Evolutionary conservation across 2,113 vertebrate species (phyloP).

Genomic region (Entosphenus tridentatus): DNA sequence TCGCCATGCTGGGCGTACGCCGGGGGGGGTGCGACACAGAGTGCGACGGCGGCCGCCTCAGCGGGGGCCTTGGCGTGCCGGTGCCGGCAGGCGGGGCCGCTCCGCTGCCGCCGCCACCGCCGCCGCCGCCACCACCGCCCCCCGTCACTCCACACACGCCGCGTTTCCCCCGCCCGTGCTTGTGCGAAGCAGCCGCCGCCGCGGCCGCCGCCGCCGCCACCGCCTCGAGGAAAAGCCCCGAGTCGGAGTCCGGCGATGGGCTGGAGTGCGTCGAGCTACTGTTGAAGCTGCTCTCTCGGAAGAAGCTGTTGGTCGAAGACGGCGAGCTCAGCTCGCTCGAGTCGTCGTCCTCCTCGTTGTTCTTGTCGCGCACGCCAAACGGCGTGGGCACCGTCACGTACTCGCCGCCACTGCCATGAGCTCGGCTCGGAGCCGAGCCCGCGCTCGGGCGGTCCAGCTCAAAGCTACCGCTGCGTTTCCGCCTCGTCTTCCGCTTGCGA

Average conservation of each 20-base stretch:
- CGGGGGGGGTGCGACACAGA: conserved; percentile 15
- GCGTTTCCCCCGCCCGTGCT: conserved; percentile 13
- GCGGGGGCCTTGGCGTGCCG: conserved; percentile 16
- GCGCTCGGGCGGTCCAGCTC: conserved; percentile 32
- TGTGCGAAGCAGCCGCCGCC: conserved; percentile 21
- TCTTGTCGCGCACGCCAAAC: conserved; percentile 27
- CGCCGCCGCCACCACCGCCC: conserved; percentile 15
- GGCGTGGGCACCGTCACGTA: conserved; percentile 37
- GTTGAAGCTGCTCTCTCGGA: not conserved
- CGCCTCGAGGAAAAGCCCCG: not conserved
- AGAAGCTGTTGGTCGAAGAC: conserved; percentile 4
- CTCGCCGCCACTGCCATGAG: conserved; percentile 27
- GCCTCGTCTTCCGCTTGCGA: conserved; percentile 28
- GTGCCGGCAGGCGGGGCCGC: conserved; percentile 15
- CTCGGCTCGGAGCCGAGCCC: too few species aligned
- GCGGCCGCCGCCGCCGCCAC: not conserved
- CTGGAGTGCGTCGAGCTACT: not conserved
- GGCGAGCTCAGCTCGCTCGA: conserved; percentile 21
- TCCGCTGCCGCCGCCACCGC: conserved; percentile 14
- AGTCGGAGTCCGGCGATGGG: not conserved
- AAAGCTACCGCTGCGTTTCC: conserved; percentile 33
- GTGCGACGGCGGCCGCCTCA: conserved; percentile 27
- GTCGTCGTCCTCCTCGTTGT: conserved; percentile 39
- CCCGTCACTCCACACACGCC: conserved; percentile 15
- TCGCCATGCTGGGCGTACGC: conserved; percentile 48